Base-by-base conservation (phyloP, 92 coral and sea anemone genomes). In the Phenganax subtilis region DNA sequence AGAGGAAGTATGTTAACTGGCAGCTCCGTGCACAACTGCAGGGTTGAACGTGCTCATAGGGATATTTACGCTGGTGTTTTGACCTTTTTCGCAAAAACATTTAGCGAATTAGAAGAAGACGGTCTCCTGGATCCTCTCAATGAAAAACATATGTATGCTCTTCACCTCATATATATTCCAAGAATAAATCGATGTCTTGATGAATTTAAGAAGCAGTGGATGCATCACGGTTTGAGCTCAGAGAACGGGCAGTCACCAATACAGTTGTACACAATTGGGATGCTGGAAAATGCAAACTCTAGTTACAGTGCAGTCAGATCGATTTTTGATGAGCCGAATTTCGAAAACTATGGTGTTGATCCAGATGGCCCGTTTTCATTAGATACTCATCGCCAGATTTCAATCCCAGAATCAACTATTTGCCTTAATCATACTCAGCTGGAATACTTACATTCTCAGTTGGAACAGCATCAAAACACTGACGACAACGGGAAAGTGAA, bases 1-100 rank as follows among this genome's bases (percentile, higher is more conserved):
- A 85, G 92, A 73, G 90, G 90, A 29, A 89, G 92, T 60, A 87
- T 89, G 27, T 85, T 89, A 64, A 87, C 90, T 6, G 92, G 89
- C 31, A 81, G 87, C 25, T 85, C 90, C 1, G 90, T 89, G 6
- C 92, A 89, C 76, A 87, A 87, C 71, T 87, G 85, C 64, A 78
- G 90, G 69, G 88, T 90, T 16, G 90, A 90, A 57, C 63, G 90
- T 58, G 47, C 84, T 0, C 90, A 82, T 59, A 81, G 88, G 55
- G 91, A 90, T 88, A 83, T 90, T 51, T 86, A 88, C 74, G 73
- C 88, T 54, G 89, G 89, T 52, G 81, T 73, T 52, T 67, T 86
- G 57, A 77, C 78, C 56, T 71, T 80, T 30, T 85, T 80, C 74
- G 86, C 72, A 54, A 73, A 58, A 7, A 80, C 81, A 25, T 75